A percentile compares a stretch with the other conserved stretches of the same genome.
phyloP scores from a whole-genome alignment of 2,888 invertebrate genomes.

The Chromoteleia sp. region DNA sequence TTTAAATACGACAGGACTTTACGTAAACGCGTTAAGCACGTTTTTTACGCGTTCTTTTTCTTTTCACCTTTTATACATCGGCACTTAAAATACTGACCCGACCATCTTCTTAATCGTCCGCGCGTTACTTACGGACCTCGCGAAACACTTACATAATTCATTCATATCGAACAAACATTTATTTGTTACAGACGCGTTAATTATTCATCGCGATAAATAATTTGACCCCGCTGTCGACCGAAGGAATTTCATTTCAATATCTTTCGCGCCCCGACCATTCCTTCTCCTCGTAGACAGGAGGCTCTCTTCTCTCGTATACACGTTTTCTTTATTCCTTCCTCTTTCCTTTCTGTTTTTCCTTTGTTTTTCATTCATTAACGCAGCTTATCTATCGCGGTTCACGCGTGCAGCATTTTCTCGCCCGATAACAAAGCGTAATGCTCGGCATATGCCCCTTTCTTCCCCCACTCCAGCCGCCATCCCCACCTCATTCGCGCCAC shows the following conservation, averaged over 20 bases:
- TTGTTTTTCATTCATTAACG: slow-evolving; percentile 40
- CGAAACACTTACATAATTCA: slow-evolving; percentile 17
- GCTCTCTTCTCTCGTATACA: too few species aligned
- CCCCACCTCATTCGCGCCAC: slow-evolving; percentile 39
- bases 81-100: too few species aligned
- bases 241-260: slow-evolving; percentile 26
- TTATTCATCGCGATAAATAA: slow-evolving; percentile 41
- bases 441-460: slow-evolving; percentile 1
- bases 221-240: slow-evolving; percentile 18
- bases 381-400: slow-evolving; percentile 43
- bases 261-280: too few species aligned
- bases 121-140: too few species aligned
- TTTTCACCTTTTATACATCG: too few species aligned
- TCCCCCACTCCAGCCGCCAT: slow-evolving; percentile 1
- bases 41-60: too few species aligned
- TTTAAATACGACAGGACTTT: too few species aligned
- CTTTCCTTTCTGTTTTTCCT: slow-evolving; percentile 22
- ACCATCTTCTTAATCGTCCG: too few species aligned
- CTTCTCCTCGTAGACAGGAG: too few species aligned
- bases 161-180: slow-evolving; percentile 30
- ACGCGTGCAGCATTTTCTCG: slow-evolving; percentile 42
- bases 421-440: slow-evolving; percentile 37
- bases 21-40: too few species aligned
- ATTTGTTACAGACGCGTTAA: slow-evolving; percentile 22
- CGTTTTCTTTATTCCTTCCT: slow-evolving; percentile 16